Conservation (phyloP, 2,888 invertebrate genomes). For the Agrotis clavis region DNA sequence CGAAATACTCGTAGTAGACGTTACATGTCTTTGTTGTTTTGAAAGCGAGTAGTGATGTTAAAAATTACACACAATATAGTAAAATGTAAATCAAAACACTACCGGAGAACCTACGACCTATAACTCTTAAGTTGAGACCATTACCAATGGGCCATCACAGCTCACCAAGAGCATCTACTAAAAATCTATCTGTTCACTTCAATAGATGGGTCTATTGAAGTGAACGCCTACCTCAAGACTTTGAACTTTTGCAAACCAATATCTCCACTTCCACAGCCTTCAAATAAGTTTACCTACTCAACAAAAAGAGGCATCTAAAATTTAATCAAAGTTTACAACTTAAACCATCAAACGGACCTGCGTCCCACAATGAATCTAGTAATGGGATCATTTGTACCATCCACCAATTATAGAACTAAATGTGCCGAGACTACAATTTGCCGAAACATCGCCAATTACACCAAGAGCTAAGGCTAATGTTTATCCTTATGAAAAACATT, state of each 20-base stretch:
- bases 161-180: neutral
- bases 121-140: no score
- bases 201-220: no score
- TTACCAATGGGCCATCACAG: no score
- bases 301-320: slow-evolving; percentile 40
- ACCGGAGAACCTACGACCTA: no score
- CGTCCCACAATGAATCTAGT: slow-evolving; percentile 76
- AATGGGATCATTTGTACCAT: slow-evolving; percentile 80
- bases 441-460: slow-evolving; percentile 72
- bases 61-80: no score
- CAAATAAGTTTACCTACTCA: neutral
- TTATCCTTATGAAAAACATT: slow-evolving; percentile 70
- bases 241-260: neutral
- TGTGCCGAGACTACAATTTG: slow-evolving; percentile 73
- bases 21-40: no score
- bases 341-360: slow-evolving; percentile 69
- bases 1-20: no score
- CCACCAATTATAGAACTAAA: slow-evolving; percentile 74
- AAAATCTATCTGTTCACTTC: neutral
- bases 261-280: neutral
- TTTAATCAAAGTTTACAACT: slow-evolving; percentile 64
- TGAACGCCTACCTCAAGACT: neutral
- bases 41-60: no score
- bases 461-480: slow-evolving; percentile 62
- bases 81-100: no score